These are phyloP conservation scores for Yoshiicerus persimilis DNA, from an alignment of 1,140 invertebrate genomes.

Conservation along the genomic window DNA sequence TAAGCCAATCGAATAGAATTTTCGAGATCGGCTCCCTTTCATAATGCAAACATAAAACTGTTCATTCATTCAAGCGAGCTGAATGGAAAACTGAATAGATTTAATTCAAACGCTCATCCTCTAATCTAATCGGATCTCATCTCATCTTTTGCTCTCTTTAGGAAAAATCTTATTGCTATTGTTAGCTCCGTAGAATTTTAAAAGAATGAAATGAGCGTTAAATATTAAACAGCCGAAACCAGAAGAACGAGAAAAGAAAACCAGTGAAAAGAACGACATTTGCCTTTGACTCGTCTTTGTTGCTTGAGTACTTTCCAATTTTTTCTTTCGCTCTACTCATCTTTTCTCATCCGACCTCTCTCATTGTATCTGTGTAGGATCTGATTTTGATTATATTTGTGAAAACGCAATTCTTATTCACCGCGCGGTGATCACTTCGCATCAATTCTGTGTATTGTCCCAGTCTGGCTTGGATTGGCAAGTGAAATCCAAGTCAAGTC, in stretches of 20 bases:
- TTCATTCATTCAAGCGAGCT: background rate
- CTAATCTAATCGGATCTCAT: conserved; percentile 6
- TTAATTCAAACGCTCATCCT: background rate
- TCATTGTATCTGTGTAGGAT: background rate
- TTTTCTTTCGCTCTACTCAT: background rate
- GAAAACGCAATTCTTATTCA: conserved; percentile 22
- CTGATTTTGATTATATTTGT: conserved; percentile 25
- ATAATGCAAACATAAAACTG: background rate
- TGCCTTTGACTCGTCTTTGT: conserved; percentile 36
- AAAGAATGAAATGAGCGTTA: conserved; percentile 20
- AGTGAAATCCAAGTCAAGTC: conserved; percentile 5
- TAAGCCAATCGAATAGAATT: background rate
- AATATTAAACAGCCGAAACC: conserved; percentile 19
- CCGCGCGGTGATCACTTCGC: background rate
- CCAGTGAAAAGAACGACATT: conserved; percentile 24
- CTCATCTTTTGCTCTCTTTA: background rate
- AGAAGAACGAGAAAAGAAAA: background rate
- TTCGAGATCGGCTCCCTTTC: background rate
- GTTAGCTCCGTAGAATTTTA: conserved; percentile 6
- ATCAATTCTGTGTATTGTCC: background rate
- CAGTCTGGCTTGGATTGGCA: background rate
- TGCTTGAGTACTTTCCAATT: conserved; percentile 1
- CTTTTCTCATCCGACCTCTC: background rate
- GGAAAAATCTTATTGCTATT: background rate
- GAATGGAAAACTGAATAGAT: background rate